Base-by-base conservation (phyloP, 2,888 invertebrate species). In the Salpingus planirostris region DNA sequence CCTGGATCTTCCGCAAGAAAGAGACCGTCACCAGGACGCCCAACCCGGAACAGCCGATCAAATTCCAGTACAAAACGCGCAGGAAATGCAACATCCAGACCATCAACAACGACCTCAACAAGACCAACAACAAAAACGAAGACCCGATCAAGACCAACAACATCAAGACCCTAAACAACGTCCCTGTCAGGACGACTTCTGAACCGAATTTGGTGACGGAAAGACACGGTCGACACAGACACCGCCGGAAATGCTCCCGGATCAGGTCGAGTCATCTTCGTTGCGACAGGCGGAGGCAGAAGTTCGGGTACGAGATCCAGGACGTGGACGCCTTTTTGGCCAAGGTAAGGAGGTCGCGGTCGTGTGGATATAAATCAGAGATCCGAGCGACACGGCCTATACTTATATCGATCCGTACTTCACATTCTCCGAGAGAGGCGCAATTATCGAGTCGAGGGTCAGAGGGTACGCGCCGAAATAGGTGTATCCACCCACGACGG, bases 261-360 rank as follows among this genome's bases (percentile, higher is more conserved):
- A 38, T 47, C 8, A n/a, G n/a, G n/a, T n/a, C n/a, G n/a, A n/a
- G n/a, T n/a, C n/a, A n/a, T n/a, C n/a, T n/a, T n/a, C n/a, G n/a
- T n/a, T n/a, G n/a, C n/a, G n/a, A n/a, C n/a, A n/a, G n/a, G n/a
- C n/a, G n/a, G n/a, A n/a, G n/a, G n/a, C 54, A 55, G 30, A 59
- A 60, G 33, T 84, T 86, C 50, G 86, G 86, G 28, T 86, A 87
- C 50, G 84, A 86, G 46, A 86, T 87, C 27, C 73, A 76, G 39
- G 85, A 87, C 60, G 72, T 87, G 39, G 85, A 86, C 57, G 77
- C 77, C 39, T 86, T 86, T 59, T 68, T 87, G 29, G 76, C 79
- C 3, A 81, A 83, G 73, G 81, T 80, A 56, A 62, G 62, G n/a
- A n/a, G n/a, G n/a, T n/a, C n/a, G n/a, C n/a, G 26, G 30, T 30